A percentile compares a stretch with the other conserved stretches of the same genome.
Conservation (phyloP, 2,888 invertebrate species). For the Melanostoma scalare region DNA sequence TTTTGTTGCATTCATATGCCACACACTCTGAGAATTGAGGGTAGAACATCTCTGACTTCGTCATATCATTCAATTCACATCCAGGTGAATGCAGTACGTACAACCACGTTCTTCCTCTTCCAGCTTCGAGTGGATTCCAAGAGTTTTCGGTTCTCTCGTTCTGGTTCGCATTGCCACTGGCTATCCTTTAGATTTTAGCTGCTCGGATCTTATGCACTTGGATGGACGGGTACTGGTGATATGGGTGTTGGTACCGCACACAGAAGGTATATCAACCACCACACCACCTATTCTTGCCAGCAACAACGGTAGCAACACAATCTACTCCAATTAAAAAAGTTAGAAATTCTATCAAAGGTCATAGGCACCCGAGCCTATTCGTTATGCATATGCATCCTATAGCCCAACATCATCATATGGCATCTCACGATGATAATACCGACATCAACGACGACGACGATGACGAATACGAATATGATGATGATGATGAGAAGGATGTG, state of each 20-base stretch:
- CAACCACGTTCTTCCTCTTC: constrained; percentile 67
- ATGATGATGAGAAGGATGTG: constrained; percentile 68
- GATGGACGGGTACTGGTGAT: constrained; percentile 2
- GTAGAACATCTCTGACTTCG: constrained; percentile 52
- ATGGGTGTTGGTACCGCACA: too few relatives aligned
- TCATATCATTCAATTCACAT: constrained; percentile 60
- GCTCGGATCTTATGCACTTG: constrained; percentile 66
- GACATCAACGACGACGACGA: constrained; percentile 28
- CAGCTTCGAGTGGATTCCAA: constrained; percentile 68
- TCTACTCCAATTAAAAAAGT: constrained; percentile 71
- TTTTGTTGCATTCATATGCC: constrained; percentile 69
- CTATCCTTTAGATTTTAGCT: constrained; percentile 67
- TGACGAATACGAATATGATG: constrained; percentile 27
- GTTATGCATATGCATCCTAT: constrained; percentile 60
- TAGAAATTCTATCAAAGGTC: constrained; percentile 73
- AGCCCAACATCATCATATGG: constrained; percentile 31
- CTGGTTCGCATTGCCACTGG: constrained; percentile 66
- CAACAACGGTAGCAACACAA: constrained; percentile 41
- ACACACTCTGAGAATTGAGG: constrained; percentile 38
- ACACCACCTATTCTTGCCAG: background rate
- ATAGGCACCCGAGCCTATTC: constrained; percentile 70
- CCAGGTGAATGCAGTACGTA: constrained; percentile 53
- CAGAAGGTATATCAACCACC: background rate
- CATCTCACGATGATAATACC: constrained; percentile 2
- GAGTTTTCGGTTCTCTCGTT: constrained; percentile 62